Conservation (phyloP, 1,140 invertebrate genomes). For the Dolichoris vasculosae region DNA sequence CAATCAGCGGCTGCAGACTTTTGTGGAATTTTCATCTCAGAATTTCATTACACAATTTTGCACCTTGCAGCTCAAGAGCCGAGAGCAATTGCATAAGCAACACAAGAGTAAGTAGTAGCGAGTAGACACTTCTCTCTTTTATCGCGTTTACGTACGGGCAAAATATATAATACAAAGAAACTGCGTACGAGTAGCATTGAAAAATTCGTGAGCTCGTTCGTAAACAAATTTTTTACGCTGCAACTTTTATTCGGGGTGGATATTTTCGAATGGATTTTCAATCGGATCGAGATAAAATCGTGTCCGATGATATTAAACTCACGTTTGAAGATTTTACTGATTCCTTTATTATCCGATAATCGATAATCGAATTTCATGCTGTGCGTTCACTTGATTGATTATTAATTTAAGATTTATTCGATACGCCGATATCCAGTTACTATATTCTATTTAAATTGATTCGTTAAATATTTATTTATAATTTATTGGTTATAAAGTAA, state of each 20-base stretch:
- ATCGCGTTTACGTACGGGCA: neutral
- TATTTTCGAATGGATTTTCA: neutral
- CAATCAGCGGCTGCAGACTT: slow-evolving; percentile 2
- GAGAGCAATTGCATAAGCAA: slow-evolving; percentile 42
- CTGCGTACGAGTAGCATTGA: slow-evolving; percentile 34
- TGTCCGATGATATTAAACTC: neutral
- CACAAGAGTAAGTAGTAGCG: slow-evolving; percentile 9
- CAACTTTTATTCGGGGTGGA: slow-evolving; percentile 6
- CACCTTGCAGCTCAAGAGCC: slow-evolving; percentile 47
- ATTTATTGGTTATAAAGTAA: no score
- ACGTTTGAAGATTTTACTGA: neutral
- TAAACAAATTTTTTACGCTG: slow-evolving; percentile 34
- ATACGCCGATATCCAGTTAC: no score
- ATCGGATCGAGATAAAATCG: neutral
- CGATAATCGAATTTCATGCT: neutral
- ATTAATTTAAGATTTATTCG: neutral
- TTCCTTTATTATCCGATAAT: neutral
- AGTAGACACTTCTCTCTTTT: slow-evolving; percentile 44
- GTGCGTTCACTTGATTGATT: neutral
- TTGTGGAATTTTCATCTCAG: slow-evolving; percentile 54
- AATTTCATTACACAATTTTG: slow-evolving; percentile 56
- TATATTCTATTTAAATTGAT: no score
- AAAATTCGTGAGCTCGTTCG: slow-evolving; percentile 28
- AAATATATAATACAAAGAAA: no score
- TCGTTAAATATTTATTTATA: no score